phyloP scores from a whole-genome alignment of 2,113 vertebrate genomes.

The Casuarius casuarius region DNA sequence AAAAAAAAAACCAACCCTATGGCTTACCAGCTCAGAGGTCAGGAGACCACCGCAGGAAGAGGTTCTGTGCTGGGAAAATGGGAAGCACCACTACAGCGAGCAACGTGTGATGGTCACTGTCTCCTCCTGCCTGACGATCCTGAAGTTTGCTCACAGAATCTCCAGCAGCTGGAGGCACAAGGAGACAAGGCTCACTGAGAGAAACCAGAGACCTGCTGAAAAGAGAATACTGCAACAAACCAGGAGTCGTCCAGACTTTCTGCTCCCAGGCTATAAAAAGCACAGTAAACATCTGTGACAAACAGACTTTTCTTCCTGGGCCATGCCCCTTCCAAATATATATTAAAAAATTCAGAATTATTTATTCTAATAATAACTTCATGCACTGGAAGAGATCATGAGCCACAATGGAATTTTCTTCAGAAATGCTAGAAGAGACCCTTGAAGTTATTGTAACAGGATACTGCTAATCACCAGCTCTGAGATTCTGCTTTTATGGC shows the following conservation, averaged over 20 bases:
- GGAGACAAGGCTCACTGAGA: neutral
- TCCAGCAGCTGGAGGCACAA: neutral
- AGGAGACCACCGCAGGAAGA: neutral
- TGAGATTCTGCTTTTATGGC: neutral
- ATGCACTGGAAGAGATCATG: neutral
- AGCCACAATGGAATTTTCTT: neutral
- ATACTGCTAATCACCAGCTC: neutral
- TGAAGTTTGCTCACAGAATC: neutral
- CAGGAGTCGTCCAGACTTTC: neutral
- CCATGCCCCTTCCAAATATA: neutral
- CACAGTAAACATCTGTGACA: neutral
- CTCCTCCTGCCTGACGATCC: neutral
- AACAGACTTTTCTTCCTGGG: neutral
- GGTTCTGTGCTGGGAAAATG: neutral
- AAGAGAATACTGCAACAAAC: neutral
- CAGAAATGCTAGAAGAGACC: neutral
- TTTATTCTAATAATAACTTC: neutral
- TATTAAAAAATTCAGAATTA: neutral
- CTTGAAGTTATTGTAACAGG: neutral
- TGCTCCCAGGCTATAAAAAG: neutral
- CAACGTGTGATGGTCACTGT: neutral
- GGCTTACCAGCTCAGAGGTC: neutral
- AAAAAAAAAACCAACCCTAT: neutral
- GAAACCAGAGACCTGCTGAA: neutral
- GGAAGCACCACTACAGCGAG: neutral